Evolutionary conservation across 2,797 vertebrate genomes (phyloP).

Genomic region (Furcifer pardalis): DNA sequence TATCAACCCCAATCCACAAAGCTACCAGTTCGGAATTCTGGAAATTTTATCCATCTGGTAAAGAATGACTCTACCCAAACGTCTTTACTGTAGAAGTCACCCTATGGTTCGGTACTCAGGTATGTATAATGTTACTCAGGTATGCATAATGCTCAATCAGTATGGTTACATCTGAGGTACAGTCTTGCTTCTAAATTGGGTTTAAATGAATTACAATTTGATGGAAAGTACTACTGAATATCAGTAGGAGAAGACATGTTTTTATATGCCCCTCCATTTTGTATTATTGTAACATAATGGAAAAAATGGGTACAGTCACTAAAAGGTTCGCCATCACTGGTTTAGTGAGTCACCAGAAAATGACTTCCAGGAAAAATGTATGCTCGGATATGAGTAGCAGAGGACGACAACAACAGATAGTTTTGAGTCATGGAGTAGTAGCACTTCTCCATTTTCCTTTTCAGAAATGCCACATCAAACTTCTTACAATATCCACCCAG

Average conservation of each 20-base stretch:
- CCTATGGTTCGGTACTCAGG: background rate
- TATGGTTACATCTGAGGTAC: no score
- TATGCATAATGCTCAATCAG: no score
- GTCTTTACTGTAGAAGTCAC: background rate
- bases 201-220: background rate
- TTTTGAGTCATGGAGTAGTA: background rate
- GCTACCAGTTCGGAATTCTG: background rate
- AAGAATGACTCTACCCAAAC: background rate
- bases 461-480: background rate
- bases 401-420: no score
- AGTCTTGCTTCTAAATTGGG: background rate
- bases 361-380: no score
- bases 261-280: background rate
- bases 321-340: no score
- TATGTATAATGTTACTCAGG: background rate
- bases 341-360: no score
- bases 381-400: no score
- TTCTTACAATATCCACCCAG: background rate
- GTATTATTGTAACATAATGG: background rate
- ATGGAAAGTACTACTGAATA: background rate
- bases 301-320: no score
- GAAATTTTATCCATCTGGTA: background rate
- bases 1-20: background rate
- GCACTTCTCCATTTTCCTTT: constrained; percentile 10
- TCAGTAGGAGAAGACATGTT: background rate